phyloP scores from a whole-genome alignment of 2,888 invertebrate species.

The Drosophila paramelanica region DNA sequence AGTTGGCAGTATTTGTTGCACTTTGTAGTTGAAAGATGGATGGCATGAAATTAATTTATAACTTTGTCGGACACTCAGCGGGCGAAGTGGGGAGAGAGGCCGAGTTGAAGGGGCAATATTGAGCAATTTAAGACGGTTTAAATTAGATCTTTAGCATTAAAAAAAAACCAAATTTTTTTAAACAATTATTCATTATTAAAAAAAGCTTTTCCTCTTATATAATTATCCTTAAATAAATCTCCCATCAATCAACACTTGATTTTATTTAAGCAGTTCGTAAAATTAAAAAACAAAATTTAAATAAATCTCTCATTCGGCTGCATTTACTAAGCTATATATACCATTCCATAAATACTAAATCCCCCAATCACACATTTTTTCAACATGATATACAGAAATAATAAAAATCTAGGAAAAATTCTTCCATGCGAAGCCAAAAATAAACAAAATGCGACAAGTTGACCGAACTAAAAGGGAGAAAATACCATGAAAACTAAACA shows the following conservation, averaged over 20 bases:
- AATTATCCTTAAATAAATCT: too few species aligned
- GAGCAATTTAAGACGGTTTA: too few species aligned
- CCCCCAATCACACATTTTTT: neutral
- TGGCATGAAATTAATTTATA: constrained; percentile 36
- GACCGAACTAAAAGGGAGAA: constrained; percentile 15
- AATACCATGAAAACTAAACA: constrained; percentile 21
- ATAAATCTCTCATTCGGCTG: constrained; percentile 30
- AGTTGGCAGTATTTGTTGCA: constrained; percentile 45
- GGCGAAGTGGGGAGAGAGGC: too few species aligned
- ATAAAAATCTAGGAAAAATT: constrained; percentile 2
- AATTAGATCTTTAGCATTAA: too few species aligned
- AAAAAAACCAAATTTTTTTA: too few species aligned
- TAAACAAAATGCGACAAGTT: constrained; percentile 52
- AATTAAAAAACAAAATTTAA: neutral
- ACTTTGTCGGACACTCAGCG: constrained; percentile 25
- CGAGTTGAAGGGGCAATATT: too few species aligned
- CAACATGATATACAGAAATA: constrained; percentile 1
- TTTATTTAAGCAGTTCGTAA: constrained; percentile 2
- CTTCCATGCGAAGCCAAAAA: constrained; percentile 35
- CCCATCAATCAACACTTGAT: neutral
- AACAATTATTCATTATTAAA: too few species aligned
- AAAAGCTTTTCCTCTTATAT: too few species aligned
- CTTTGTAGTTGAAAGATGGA: constrained; percentile 11
- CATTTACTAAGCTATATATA: constrained; percentile 2
- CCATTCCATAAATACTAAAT: constrained; percentile 47